A percentile compares a stretch with the other conserved stretches of the same genome.
Evolutionary conservation across 2,797 vertebrate genomes (phyloP).

Genomic region (Halcyon badia): DNA sequence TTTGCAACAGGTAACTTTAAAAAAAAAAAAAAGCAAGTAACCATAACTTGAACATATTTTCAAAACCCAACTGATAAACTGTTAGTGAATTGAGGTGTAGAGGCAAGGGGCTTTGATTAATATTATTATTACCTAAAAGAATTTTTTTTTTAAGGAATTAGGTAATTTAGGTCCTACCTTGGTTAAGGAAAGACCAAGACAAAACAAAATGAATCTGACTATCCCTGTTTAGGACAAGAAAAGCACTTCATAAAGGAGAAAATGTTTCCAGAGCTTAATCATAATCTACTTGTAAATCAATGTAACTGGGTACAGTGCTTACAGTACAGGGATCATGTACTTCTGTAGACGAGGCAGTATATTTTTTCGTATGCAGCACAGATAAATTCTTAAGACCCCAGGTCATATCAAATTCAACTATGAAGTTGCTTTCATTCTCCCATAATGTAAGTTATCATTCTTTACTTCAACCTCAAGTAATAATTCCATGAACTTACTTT

Average conservation of each 20-base stretch:
- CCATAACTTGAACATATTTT: not conserved
- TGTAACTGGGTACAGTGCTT: not conserved
- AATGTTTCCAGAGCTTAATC: not conserved
- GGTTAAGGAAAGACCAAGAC: not conserved
- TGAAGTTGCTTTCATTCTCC: not conserved
- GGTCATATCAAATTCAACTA: not conserved
- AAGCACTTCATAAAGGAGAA: not conserved
- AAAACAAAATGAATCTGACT: not conserved
- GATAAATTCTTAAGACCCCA: not conserved
- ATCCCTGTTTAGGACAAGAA: not conserved
- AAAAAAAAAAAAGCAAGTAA: not conserved
- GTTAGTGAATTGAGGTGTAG: not conserved
- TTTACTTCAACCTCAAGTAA: not conserved
- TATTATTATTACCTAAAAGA: not conserved
- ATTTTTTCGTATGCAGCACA: not conserved
- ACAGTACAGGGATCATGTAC: not conserved
- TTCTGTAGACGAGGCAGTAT: not conserved
- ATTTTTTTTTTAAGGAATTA: not conserved
- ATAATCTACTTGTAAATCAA: not conserved
- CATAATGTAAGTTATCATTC: not conserved
- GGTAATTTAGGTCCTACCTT: not conserved
- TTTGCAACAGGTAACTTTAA: not conserved
- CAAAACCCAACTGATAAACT: not conserved
- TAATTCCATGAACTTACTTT: slow-evolving; percentile 85
- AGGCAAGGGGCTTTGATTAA: not conserved